Evolutionary conservation across 2,888 invertebrate species (phyloP).

Genomic region (Metellina segmentata): DNA sequence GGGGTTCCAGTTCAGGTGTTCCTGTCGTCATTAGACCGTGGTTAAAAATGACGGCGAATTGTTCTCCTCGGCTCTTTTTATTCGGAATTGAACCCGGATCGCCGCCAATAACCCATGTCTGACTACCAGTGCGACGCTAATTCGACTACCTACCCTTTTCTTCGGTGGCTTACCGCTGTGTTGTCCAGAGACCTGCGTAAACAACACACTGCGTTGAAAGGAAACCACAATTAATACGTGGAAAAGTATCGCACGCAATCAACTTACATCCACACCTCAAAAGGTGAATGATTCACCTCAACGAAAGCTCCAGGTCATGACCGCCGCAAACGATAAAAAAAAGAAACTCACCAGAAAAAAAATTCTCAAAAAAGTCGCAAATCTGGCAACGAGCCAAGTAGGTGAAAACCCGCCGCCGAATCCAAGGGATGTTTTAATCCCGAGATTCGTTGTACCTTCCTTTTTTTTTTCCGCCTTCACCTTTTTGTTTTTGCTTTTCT

Average conservation of each 20-base stretch:
- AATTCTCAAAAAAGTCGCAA: background rate
- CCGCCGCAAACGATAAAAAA: background rate
- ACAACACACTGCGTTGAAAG: background rate
- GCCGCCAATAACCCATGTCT: too few species aligned
- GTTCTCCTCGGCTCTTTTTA: too few species aligned
- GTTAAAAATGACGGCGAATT: too few species aligned
- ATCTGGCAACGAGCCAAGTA: slow-evolving; percentile 55
- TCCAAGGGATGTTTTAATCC: background rate
- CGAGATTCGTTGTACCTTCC: background rate
- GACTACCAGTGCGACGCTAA: too few species aligned
- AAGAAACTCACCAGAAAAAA: slow-evolving; percentile 10
- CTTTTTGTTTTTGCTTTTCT: slow-evolving; percentile 7
- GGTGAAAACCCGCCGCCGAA: slow-evolving; percentile 50
- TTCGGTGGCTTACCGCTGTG: background rate
- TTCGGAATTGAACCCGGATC: too few species aligned
- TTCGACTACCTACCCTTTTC: background rate
- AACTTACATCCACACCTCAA: too few species aligned
- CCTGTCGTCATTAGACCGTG: too few species aligned
- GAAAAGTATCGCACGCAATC: too few species aligned
- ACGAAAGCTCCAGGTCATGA: slow-evolving; percentile 25
- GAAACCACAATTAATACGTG: too few species aligned
- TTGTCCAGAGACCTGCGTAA: background rate
- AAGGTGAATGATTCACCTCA: too few species aligned
- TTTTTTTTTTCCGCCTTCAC: slow-evolving; percentile 17
- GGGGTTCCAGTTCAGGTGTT: too few species aligned